A percentile compares a stretch with the other conserved stretches of the same genome.
Evolutionary conservation across 2,888 invertebrate species (phyloP).

Genomic region (Bombylius discolor): DNA sequence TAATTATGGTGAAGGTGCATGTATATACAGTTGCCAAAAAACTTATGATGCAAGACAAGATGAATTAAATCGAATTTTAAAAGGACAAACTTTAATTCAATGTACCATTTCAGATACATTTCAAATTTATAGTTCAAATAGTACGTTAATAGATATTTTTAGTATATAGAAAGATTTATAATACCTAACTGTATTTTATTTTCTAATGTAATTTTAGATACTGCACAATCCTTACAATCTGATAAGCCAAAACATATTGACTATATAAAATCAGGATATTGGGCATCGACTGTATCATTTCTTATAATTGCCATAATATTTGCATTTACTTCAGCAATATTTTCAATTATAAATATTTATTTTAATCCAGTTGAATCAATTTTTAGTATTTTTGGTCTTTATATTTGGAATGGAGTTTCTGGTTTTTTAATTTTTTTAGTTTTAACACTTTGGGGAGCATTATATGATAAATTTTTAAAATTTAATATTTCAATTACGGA

Average conservation of each 20-base stretch:
- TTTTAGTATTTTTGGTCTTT: slow-evolving; percentile 39
- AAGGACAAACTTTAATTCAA: slow-evolving; percentile 14
- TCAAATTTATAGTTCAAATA: too few species aligned
- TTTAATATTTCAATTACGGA: slow-evolving; percentile 33
- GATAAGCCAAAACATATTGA: neutral
- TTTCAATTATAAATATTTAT: slow-evolving; percentile 45
- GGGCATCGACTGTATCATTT: slow-evolving; percentile 44
- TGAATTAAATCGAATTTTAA: slow-evolving; percentile 24
- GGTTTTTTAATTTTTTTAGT: slow-evolving; percentile 23
- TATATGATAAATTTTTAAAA: slow-evolving; percentile 26
- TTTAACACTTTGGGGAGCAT: slow-evolving; percentile 34
- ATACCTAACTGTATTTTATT: too few species aligned
- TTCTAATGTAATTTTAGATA: too few species aligned
- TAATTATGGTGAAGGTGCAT: slow-evolving; percentile 27
- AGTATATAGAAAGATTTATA: too few species aligned
- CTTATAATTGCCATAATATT: slow-evolving; percentile 40
- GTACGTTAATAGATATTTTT: too few species aligned
- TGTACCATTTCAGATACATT: slow-evolving; percentile 5
- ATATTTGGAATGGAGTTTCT: slow-evolving; percentile 46
- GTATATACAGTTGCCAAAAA: slow-evolving; percentile 33
- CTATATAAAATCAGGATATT: slow-evolving; percentile 36
- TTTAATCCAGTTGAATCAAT: slow-evolving; percentile 44
- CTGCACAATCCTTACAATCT: too few species aligned
- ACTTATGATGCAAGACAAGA: slow-evolving; percentile 18
- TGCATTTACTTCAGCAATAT: slow-evolving; percentile 36